A percentile compares a stretch with the other conserved stretches of the same genome.
Evolutionary conservation across 2,797 vertebrate species (phyloP).

Genomic region (Tokudaia muenninki): DNA sequence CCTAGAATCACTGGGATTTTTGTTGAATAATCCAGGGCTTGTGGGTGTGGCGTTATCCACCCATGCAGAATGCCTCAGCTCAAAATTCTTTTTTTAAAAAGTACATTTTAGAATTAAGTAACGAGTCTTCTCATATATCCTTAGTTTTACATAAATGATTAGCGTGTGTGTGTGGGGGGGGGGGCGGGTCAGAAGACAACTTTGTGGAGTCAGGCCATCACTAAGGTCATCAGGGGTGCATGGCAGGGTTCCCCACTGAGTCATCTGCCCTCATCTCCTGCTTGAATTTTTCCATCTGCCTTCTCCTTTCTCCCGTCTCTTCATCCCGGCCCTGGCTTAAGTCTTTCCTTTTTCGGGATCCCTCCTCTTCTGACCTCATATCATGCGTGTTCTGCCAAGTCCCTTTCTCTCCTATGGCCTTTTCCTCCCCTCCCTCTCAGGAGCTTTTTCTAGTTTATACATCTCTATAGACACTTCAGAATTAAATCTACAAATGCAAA

Average conservation of each 20-base stretch:
- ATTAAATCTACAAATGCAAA: background rate
- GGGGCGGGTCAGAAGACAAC: background rate
- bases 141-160: background rate
- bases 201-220: background rate
- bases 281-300: background rate
- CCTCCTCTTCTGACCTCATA: background rate
- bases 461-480: background rate
- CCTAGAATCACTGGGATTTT: background rate
- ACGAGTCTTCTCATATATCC: background rate
- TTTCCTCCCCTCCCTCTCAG: background rate
- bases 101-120: background rate
- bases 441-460: background rate
- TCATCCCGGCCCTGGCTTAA: too few species aligned
- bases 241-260: background rate
- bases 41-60: background rate
- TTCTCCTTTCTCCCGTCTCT: background rate
- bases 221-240: too few species aligned
- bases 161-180: background rate
- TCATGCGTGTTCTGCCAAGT: background rate
- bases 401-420: background rate
- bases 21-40: background rate
- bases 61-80: background rate
- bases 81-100: background rate
- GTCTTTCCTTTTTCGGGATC: background rate
- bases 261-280: background rate